Base-by-base conservation (phyloP, 2,888 invertebrate genomes). In the Atrina japonica region DNA sequence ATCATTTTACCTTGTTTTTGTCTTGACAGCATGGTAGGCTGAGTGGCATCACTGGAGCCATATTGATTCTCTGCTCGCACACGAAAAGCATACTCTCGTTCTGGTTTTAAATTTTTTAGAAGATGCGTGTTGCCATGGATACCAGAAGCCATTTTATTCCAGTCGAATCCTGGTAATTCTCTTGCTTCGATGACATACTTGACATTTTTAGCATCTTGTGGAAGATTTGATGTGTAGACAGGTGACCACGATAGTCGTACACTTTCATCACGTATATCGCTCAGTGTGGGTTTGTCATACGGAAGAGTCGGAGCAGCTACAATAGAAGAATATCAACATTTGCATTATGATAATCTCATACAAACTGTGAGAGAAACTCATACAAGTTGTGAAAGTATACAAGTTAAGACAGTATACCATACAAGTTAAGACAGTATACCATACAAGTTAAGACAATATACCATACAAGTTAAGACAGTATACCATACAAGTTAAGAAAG, bases 21-120 rank as follows among this genome's bases (percentile, higher is more conserved):
- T 66, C 76, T 78, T 53, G 77, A 71, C 43, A 88, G 72, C 14
- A 83, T 81, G 7, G 83, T 85, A 6, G 86, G 83, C 1, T 98
- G 97, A 64, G 97, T 97, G 0, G 99, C 98, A 89, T 99, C 99
- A 91, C 97, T 97, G 76, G 97, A 94, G 58, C 99, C 99, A 90
- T 95, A 96, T 90, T 96, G 96, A 92, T 98, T 99, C 90, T 98
- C 98, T 5, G 99, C 98, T 35, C 98, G 93, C 47, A 99, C 94
- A 73, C 99, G 93, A 93, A 98, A 97, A 91, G 96, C 95, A 92
- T 99, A 99, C 91, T 98, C 98, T 78, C 95, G 94, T 92, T 96
- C 96, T 11, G 86, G 85, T 29, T 78, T 66, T 16, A 87, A 75
- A 55, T 81, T 70, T 14, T 80, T 63, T 2, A 79, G 80, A 21